Conservation (phyloP, 2,888 invertebrate genomes). For the Embidobia sp. region DNA sequence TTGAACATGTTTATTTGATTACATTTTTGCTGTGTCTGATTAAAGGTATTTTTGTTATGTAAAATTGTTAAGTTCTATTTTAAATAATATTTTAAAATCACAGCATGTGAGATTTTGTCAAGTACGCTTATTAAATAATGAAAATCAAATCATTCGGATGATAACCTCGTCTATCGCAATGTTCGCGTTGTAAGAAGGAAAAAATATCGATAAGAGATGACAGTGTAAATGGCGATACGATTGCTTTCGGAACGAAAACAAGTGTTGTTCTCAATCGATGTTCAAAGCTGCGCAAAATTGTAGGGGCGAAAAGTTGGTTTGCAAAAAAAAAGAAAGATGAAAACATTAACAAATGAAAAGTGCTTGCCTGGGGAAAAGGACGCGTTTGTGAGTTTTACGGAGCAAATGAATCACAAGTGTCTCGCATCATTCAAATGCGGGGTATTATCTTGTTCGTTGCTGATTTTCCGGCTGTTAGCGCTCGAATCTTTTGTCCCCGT, state of each 20-base stretch:
- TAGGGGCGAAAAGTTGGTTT: slow-evolving; percentile 17
- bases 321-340: slow-evolving; percentile 16
- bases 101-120: too few species aligned
- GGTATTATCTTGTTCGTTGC: slow-evolving; percentile 36
- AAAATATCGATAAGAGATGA: too few species aligned
- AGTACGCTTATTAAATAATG: too few species aligned
- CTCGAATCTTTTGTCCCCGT: slow-evolving; percentile 50
- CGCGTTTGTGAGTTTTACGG: slow-evolving; percentile 48
- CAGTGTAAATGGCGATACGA: too few species aligned
- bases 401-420: slow-evolving; percentile 57
- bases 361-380: slow-evolving; percentile 40
- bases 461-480: slow-evolving; percentile 39
- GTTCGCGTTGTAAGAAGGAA: too few species aligned
- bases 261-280: slow-evolving; percentile 22
- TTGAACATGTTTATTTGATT: too few species aligned
- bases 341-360: slow-evolving; percentile 57
- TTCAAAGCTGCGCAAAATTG: slow-evolving; percentile 19
- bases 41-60: too few species aligned
- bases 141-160: too few species aligned
- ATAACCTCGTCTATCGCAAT: too few species aligned
- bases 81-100: too few species aligned
- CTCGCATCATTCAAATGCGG: slow-evolving; percentile 41
- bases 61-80: too few species aligned
- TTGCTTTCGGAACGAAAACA: slow-evolving; percentile 21
- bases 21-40: too few species aligned